phyloP scores from a whole-genome alignment of 1,140 invertebrate genomes.

The Dreissena polymorpha region DNA sequence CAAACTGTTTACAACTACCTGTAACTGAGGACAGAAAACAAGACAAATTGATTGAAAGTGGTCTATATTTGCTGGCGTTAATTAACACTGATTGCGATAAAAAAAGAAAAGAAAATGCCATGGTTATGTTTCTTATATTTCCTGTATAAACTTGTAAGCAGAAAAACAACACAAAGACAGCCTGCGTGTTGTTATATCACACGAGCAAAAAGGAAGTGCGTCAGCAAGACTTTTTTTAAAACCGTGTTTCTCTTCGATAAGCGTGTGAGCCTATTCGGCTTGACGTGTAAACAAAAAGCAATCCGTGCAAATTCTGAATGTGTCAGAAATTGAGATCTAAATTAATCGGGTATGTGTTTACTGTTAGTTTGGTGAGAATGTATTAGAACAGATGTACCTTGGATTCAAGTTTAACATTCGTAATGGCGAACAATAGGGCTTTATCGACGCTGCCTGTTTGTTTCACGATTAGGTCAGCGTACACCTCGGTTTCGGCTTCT shows the following conservation, averaged over 20 bases:
- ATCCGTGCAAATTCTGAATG: not conserved
- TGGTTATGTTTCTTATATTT: not conserved
- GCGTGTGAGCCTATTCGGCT: not conserved
- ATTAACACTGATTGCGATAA: not conserved
- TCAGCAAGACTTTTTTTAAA: not conserved
- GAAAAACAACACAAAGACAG: not conserved
- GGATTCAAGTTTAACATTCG: constrained; percentile 63
- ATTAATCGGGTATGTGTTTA: not conserved
- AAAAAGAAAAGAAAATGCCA: not conserved
- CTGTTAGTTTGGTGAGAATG: not conserved
- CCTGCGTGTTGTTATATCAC: not conserved
- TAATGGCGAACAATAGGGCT: constrained; percentile 70
- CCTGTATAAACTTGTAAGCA: not conserved
- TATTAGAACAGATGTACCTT: constrained; percentile 57
- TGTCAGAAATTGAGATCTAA: not conserved
- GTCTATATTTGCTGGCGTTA: not conserved
- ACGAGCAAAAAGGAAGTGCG: not conserved
- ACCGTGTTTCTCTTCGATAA: not conserved
- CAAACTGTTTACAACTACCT: constrained; percentile 67
- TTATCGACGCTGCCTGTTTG: constrained; percentile 66
- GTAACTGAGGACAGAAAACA: constrained; percentile 60
- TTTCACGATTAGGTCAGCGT: constrained; percentile 65
- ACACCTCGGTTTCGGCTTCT: constrained; percentile 73
- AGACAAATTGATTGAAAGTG: not conserved
- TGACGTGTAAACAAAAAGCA: not conserved